Conservation (phyloP, 2,888 invertebrate species). For the Synanthedon vespiformis region DNA sequence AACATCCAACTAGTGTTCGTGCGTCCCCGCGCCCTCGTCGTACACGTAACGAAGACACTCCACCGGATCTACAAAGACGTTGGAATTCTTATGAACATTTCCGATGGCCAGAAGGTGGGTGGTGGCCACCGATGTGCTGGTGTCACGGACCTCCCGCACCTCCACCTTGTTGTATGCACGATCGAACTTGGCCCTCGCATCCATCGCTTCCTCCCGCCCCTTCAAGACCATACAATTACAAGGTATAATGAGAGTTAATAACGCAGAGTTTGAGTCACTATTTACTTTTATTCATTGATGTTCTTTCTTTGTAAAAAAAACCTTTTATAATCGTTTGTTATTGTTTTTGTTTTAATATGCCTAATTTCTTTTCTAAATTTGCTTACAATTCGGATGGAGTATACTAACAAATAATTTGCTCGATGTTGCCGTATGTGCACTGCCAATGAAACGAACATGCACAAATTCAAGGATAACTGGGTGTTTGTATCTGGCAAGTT, state of each 20-base stretch:
- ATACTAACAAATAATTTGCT: too few species aligned
- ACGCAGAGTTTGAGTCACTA: neutral
- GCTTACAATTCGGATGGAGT: too few species aligned
- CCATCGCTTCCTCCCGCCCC: conserved; percentile 52
- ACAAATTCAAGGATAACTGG: too few species aligned
- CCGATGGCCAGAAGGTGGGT: conserved; percentile 68
- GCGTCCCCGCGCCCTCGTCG: conserved; percentile 54
- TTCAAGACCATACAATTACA: conserved; percentile 35
- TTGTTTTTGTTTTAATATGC: too few species aligned
- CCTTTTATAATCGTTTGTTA: too few species aligned
- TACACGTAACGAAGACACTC: conserved; percentile 45
- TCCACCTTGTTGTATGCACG: conserved; percentile 61
- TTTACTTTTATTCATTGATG: too few species aligned
- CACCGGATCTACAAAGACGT: conserved; percentile 53
- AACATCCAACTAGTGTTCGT: conserved; percentile 51
- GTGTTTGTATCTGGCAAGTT: too few species aligned
- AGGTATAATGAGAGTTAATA: conserved; percentile 35
- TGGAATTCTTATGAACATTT: conserved; percentile 72
- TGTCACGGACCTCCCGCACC: conserved; percentile 58
- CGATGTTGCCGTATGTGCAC: too few species aligned
- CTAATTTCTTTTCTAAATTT: too few species aligned
- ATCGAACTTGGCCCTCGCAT: conserved; percentile 61
- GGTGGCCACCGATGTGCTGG: conserved; percentile 64
- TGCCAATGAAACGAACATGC: too few species aligned
- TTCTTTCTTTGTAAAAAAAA: too few species aligned